Evolutionary conservation across 2,797 vertebrate species (phyloP).

Genomic region (Sebastes glaucus): DNA sequence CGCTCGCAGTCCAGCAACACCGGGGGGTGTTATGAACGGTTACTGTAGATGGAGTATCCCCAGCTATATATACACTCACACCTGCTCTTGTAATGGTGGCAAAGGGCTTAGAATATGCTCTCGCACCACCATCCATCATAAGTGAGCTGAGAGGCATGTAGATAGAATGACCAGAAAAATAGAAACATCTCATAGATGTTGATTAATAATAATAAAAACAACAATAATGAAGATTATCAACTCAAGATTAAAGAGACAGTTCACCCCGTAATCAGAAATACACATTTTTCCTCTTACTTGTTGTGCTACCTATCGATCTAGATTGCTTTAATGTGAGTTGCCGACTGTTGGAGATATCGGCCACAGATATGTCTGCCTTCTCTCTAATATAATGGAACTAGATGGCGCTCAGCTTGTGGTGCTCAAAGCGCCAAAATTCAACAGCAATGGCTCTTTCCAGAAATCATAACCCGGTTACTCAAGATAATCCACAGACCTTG

Average conservation of each 20-base stretch:
- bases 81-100: slow-evolving; percentile 45
- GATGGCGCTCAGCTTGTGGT: not conserved
- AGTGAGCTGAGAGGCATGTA: not conserved
- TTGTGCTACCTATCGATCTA: not conserved
- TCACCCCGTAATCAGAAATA: not conserved
- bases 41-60: slow-evolving; percentile 22
- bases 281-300: not conserved
- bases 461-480: not conserved
- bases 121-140: slow-evolving; percentile 21
- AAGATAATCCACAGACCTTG: not conserved
- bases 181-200: not conserved
- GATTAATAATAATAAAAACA: not conserved
- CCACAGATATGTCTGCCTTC: not conserved
- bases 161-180: slow-evolving; percentile 6
- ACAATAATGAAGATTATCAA: not conserved
- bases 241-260: not conserved
- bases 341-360: not conserved
- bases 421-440: not conserved
- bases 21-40: slow-evolving; percentile 2
- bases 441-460: not conserved
- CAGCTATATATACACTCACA: slow-evolving; percentile 56
- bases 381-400: not conserved
- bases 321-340: not conserved
- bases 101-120: slow-evolving; percentile 14
- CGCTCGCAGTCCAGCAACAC: not conserved